Base-by-base conservation (phyloP, 2,797 vertebrate genomes). In the Pipistrellus nathusii region DNA sequence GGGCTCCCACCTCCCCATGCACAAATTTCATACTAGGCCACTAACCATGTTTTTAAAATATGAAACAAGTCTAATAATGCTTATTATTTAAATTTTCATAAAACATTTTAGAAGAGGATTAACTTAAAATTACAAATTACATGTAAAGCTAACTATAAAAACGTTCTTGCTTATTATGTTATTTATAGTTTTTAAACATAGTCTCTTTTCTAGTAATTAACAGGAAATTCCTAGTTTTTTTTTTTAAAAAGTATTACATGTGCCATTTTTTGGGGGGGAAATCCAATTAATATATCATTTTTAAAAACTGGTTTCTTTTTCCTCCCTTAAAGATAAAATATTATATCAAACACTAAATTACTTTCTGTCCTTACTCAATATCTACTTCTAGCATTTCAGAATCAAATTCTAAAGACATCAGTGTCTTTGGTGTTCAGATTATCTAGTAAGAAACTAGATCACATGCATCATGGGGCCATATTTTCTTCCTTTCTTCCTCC, bases 151-250 rank as follows among this genome's bases (percentile, higher is more conserved):
- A 73, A 89, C 38, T 78, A 4, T 76, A 80, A 84, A 48, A 68
- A 18, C 6, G n/a, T 73, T 82, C 12, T n/a, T 62, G 32, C 15
- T 92, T 75, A 38, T 75, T 20, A 21, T 77, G 32, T 85, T n/a
- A 85, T 30, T 88, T 94, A 78, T 7, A 55, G 15, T 62, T 94
- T 77, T 44, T 48, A 71, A 71, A 38, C 25, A 55, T 87, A 51
- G 27, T 80, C 12, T 44, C 2, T 59, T 44, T 80, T 77, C 2
- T 35, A 35, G 18, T 51, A 14, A 76, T 32, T 48, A 83, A 73
- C 1, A 62, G 18, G 3, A 57, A 69, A 83, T 27, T 53, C 82
- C 30, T 66, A 30, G n/a, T 41, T 86, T 78, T 78, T 23, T 4
- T 48, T 86, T 78, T 78, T 23, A 2, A n/a, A 85, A 80, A 90